These are phyloP conservation scores for Antennarius striatus DNA, from an alignment of 2,113 vertebrate genomes.

Conservation along the genomic window DNA sequence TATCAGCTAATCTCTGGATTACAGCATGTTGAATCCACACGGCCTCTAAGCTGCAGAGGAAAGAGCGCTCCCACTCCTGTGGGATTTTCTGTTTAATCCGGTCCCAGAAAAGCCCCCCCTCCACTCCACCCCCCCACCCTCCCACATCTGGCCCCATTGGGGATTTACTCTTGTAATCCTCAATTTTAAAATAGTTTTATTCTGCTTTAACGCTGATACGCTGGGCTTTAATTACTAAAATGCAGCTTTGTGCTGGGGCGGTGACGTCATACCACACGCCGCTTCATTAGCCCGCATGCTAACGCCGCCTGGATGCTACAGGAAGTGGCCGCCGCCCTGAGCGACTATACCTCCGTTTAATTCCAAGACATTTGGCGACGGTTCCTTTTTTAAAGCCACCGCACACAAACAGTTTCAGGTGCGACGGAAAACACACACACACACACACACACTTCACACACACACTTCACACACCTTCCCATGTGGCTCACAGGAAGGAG, in stretches of 20 bases:
- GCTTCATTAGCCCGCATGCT: constrained; percentile 67
- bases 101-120: constrained; percentile 58
- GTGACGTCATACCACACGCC: constrained; percentile 75
- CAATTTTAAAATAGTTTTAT: constrained; percentile 79
- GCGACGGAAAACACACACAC: too few species aligned
- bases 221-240: constrained; percentile 82
- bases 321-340: neutral
- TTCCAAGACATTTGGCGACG: too few species aligned
- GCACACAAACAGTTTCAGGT: too few species aligned
- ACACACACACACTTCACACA: too few species aligned
- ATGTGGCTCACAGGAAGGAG: neutral
- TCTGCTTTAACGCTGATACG: constrained; percentile 72
- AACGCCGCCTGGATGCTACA: neutral
- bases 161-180: constrained; percentile 81
- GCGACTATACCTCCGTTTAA: too few species aligned
- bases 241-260: constrained; percentile 76
- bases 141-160: constrained; percentile 77
- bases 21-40: constrained; percentile 82
- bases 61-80: constrained; percentile 53
- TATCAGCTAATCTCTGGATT: constrained; percentile 87
- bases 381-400: too few species aligned
- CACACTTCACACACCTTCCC: too few species aligned
- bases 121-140: constrained; percentile 60
- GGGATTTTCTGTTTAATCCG: constrained; percentile 79
- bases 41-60: constrained; percentile 67